Conservation (phyloP, 2,888 invertebrate genomes). For the Drosophila gaucha region DNA sequence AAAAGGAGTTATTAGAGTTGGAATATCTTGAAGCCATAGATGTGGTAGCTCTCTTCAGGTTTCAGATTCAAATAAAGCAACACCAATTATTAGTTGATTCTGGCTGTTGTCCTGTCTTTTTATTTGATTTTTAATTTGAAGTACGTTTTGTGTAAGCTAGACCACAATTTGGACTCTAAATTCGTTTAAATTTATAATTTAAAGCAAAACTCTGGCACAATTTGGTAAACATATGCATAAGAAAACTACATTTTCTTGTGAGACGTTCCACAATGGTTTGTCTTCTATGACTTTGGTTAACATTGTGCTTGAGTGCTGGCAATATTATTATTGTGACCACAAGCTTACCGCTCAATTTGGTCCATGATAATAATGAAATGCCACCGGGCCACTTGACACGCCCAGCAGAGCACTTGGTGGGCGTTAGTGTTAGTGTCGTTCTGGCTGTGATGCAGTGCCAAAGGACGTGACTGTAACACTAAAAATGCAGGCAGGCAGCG, state of each 20-base stretch:
- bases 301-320: slow-evolving; percentile 29
- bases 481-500: slow-evolving; percentile 59
- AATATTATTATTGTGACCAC: slow-evolving; percentile 50
- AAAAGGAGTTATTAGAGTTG: too few species aligned
- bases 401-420: slow-evolving; percentile 31
- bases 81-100: slow-evolving; percentile 4
- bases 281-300: slow-evolving; percentile 10
- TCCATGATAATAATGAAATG: slow-evolving; percentile 68
- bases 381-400: slow-evolving; percentile 42
- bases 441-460: slow-evolving; percentile 47
- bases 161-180: background rate
- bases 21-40: too few species aligned
- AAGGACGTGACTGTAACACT: slow-evolving; percentile 69
- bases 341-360: slow-evolving; percentile 66
- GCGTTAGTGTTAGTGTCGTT: slow-evolving; percentile 24
- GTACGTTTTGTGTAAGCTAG: background rate
- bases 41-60: too few species aligned
- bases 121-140: too few species aligned
- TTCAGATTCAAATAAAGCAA: background rate
- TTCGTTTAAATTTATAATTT: slow-evolving; percentile 8
- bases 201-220: background rate
- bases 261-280: slow-evolving; percentile 8
- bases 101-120: too few species aligned
- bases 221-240: slow-evolving; percentile 4
- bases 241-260: background rate